phyloP scores from a whole-genome alignment of 2,797 vertebrate genomes.

The Sphenopsis melanotis region DNA sequence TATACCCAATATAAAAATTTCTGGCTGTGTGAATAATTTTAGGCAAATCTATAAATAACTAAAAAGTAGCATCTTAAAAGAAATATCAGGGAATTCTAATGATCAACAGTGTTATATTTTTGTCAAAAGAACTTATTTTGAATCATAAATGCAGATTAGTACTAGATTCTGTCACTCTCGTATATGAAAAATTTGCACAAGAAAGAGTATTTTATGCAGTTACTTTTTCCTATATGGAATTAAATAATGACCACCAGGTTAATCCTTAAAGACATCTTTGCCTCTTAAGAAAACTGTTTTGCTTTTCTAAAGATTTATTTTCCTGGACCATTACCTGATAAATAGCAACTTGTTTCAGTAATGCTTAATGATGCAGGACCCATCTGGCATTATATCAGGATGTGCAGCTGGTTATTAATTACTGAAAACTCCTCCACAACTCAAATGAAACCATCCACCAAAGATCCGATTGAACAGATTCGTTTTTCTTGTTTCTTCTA shows the following conservation, averaged over 20 bases:
- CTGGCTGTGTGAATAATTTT: not conserved
- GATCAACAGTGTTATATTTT: not conserved
- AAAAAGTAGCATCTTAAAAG: not conserved
- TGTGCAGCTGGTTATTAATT: conserved; percentile 72
- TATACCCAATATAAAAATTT: not conserved
- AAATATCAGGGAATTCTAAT: not conserved
- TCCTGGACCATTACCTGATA: conserved; percentile 11
- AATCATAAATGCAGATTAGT: not conserved
- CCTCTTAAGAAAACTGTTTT: not conserved
- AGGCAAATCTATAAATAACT: not conserved
- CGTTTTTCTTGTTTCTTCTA: conserved; percentile 18
- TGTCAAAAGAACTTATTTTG: not conserved
- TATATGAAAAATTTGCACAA: not conserved
- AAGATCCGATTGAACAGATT: conserved; percentile 57
- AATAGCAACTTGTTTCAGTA: conserved; percentile 54
- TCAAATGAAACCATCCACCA: conserved; percentile 39
- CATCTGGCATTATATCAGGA: conserved; percentile 63
- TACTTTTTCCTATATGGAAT: not conserved
- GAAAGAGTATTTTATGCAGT: not conserved
- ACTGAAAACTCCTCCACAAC: conserved; percentile 49
- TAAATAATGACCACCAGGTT: not conserved
- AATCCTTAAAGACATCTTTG: not conserved
- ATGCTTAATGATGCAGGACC: conserved; percentile 44
- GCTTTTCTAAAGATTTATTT: conserved; percentile 7
- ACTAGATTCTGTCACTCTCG: not conserved